Evolutionary conservation across 2,888 invertebrate species (phyloP).

Genomic region (Torymus aiolomorphi): DNA sequence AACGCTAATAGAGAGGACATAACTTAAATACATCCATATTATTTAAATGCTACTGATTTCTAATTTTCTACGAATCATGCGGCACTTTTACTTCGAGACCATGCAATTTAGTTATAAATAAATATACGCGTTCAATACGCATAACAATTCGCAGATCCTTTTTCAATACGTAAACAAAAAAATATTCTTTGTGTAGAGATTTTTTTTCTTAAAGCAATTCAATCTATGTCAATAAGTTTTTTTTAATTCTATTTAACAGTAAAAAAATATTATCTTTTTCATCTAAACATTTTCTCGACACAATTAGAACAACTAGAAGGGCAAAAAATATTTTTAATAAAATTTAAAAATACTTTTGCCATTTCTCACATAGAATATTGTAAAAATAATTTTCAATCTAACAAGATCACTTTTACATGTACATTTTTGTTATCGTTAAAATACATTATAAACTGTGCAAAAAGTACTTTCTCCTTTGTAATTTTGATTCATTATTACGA

Average conservation of each 20-base stretch:
- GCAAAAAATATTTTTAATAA: slow-evolving; percentile 8
- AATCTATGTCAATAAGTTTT: background rate
- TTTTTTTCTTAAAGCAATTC: slow-evolving; percentile 10
- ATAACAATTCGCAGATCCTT: slow-evolving; percentile 47
- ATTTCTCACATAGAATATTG: background rate
- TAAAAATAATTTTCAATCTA: slow-evolving; percentile 7
- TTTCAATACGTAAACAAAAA: slow-evolving; percentile 22
- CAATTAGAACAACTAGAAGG: background rate
- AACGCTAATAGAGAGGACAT: slow-evolving; percentile 18
- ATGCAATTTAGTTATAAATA: slow-evolving; percentile 38
- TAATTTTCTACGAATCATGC: slow-evolving; percentile 53
- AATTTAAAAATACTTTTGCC: slow-evolving; percentile 16
- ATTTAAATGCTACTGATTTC: slow-evolving; percentile 44
- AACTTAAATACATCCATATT: slow-evolving; percentile 31
- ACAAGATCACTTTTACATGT: slow-evolving; percentile 26
- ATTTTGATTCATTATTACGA: slow-evolving; percentile 4
- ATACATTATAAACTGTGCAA: slow-evolving; percentile 24
- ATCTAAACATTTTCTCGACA: slow-evolving; percentile 38
- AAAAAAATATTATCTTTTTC: slow-evolving; percentile 21
- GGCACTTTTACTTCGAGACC: slow-evolving; percentile 31
- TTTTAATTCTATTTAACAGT: background rate
- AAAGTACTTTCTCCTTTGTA: slow-evolving; percentile 43
- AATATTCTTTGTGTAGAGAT: slow-evolving; percentile 10
- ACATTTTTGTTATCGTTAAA: slow-evolving; percentile 8
- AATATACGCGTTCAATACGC: slow-evolving; percentile 11